These are phyloP conservation scores for Spea bombifrons DNA, from an alignment of 2,113 vertebrate genomes.

Conservation along the genomic window DNA sequence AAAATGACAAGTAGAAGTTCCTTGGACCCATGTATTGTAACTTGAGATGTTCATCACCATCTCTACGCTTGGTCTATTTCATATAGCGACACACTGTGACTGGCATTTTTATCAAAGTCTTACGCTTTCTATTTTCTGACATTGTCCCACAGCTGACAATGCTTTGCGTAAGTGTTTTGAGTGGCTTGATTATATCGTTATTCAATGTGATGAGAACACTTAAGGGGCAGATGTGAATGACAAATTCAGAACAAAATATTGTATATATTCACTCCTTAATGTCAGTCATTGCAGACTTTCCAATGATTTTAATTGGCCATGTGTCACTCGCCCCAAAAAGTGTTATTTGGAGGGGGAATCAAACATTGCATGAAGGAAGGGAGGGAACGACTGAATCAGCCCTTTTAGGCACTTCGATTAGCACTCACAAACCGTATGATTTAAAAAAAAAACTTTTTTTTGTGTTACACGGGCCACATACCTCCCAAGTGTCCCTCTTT, in stretches of 20 bases:
- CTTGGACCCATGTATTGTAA: background rate
- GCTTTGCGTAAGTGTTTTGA: conserved; percentile 11
- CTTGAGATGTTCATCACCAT: conserved; percentile 22
- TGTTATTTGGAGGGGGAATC: background rate
- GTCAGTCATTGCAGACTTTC: background rate
- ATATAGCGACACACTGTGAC: conserved; percentile 8
- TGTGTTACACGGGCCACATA: no score
- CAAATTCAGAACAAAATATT: background rate
- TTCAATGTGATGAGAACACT: background rate
- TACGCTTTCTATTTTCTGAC: background rate
- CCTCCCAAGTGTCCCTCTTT: no score
- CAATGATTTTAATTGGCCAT: conserved; percentile 5
- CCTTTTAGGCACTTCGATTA: no score
- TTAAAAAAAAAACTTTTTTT: no score
- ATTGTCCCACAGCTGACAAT: conserved; percentile 23
- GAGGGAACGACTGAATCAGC: no score
- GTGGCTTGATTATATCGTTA: conserved; percentile 29
- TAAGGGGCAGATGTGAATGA: background rate
- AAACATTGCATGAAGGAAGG: background rate
- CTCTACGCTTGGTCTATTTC: conserved; percentile 15
- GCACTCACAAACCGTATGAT: no score
- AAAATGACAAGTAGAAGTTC: conserved; percentile 31
- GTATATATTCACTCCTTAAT: background rate
- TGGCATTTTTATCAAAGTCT: conserved; percentile 26
- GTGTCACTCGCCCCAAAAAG: background rate